These are phyloP conservation scores for Enteromius anoplus DNA, from an alignment of 2,797 vertebrate species.

Conservation along the genomic window DNA sequence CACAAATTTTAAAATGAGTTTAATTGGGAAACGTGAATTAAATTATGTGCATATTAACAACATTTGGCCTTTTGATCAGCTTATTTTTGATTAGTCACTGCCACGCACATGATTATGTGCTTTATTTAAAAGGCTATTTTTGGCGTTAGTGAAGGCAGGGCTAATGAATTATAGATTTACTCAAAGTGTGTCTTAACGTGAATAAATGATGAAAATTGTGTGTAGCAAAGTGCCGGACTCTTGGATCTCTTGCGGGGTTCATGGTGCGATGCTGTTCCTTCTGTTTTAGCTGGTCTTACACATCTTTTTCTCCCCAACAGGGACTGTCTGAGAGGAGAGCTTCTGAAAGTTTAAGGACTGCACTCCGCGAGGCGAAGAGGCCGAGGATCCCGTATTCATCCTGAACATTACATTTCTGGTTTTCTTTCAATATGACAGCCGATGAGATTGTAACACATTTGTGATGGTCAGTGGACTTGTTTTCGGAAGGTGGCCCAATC, in stretches of 20 bases:
- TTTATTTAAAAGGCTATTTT: conserved; percentile 77
- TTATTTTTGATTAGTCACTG: conserved; percentile 27
- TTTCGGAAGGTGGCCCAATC: conserved; percentile 49
- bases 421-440: conserved; percentile 79
- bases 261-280: not conserved
- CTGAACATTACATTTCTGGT: conserved; percentile 67
- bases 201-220: conserved; percentile 78
- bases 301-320: conserved; percentile 52
- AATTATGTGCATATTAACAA: conserved; percentile 34
- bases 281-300: conserved; percentile 39
- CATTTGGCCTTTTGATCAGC: conserved; percentile 25
- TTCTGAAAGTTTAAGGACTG: conserved; percentile 79
- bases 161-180: conserved; percentile 76
- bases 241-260: not conserved
- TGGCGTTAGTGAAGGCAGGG: conserved; percentile 68
- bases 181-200: conserved; percentile 71
- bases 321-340: conserved; percentile 78
- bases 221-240: conserved; percentile 59
- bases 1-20: conserved; percentile 4
- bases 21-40: conserved; percentile 22
- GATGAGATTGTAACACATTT: conserved; percentile 83
- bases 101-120: conserved; percentile 73
- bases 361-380: conserved; percentile 55
- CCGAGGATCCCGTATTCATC: conserved; percentile 60
- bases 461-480: conserved; percentile 82